Evolutionary conservation across 2,888 invertebrate species (phyloP).

Genomic region (Epinotia brunnichana): DNA sequence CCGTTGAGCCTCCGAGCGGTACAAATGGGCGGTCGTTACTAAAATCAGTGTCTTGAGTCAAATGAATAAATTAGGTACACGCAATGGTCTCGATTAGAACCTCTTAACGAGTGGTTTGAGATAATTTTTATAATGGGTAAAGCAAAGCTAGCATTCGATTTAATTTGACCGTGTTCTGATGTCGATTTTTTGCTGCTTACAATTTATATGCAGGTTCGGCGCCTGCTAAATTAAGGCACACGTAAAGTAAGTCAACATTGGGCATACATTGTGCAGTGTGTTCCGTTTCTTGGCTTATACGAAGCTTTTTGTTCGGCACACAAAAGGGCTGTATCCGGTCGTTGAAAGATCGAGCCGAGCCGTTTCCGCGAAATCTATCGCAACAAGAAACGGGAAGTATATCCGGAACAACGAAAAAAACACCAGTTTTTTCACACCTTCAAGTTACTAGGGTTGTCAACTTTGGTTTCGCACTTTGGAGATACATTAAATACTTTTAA

Average conservation of each 20-base stretch:
- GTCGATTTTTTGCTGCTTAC: slow-evolving; percentile 10
- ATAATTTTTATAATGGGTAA: slow-evolving; percentile 18
- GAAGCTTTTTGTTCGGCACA: slow-evolving; percentile 70
- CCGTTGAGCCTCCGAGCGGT: slow-evolving; percentile 55
- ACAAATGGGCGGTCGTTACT: slow-evolving; percentile 55
- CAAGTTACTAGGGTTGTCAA: slow-evolving; percentile 58
- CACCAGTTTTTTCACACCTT: slow-evolving; percentile 65
- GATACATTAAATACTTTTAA: not conserved
- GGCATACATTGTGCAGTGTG: slow-evolving; percentile 62
- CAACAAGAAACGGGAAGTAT: slow-evolving; percentile 81
- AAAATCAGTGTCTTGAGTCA: slow-evolving; percentile 55
- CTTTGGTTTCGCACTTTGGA: not conserved
- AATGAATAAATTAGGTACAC: slow-evolving; percentile 56
- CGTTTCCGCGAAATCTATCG: slow-evolving; percentile 79
- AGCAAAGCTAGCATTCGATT: slow-evolving; percentile 10
- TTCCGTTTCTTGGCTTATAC: slow-evolving; percentile 54
- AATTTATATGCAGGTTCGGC: slow-evolving; percentile 43
- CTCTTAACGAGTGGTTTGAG: slow-evolving; percentile 12
- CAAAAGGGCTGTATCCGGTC: slow-evolving; percentile 80
- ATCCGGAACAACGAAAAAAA: slow-evolving; percentile 79
- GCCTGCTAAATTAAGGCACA: slow-evolving; percentile 52
- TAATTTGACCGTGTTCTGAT: not conserved
- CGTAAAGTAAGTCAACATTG: slow-evolving; percentile 70
- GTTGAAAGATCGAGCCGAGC: slow-evolving; percentile 65
- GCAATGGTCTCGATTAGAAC: slow-evolving; percentile 52